Conservation (phyloP, 2,888 invertebrate species). For the Pristionchus japonicus region DNA sequence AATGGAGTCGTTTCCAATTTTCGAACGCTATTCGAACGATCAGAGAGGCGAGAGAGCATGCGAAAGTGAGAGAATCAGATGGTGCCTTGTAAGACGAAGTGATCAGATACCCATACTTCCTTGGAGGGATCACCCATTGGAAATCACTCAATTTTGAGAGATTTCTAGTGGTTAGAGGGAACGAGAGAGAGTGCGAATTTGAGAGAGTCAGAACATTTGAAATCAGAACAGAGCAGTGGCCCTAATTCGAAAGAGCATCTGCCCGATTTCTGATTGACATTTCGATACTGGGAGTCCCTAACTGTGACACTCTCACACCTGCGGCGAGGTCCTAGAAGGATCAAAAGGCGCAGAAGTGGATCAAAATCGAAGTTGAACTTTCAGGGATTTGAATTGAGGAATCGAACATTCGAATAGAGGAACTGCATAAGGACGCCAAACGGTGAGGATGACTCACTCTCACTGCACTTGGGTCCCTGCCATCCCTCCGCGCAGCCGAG, state of each 20-base stretch:
- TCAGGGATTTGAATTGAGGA: background rate
- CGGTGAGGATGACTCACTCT: no score
- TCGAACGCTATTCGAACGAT: no score
- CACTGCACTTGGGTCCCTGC: background rate
- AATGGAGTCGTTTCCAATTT: no score
- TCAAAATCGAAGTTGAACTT: background rate
- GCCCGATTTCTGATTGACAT: slow-evolving; percentile 14
- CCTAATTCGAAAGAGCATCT: slow-evolving; percentile 26
- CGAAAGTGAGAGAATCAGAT: no score
- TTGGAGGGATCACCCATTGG: background rate
- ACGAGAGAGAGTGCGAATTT: no score
- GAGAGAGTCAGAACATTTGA: no score
- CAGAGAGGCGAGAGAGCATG: background rate
- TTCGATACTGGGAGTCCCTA: no score
- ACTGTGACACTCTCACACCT: background rate
- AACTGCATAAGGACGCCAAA: no score
- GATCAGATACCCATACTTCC: slow-evolving; percentile 24
- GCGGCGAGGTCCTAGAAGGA: background rate
- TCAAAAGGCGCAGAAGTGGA: background rate
- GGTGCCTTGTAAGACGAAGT: no score
- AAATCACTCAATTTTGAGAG: no score
- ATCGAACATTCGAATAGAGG: no score
- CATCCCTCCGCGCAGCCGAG: background rate
- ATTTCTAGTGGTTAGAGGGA: no score
- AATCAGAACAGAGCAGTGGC: background rate